A percentile compares a stretch with the other conserved stretches of the same genome.
phyloP scores from a whole-genome alignment of 2,113 vertebrate species.

The Felis chaus region DNA sequence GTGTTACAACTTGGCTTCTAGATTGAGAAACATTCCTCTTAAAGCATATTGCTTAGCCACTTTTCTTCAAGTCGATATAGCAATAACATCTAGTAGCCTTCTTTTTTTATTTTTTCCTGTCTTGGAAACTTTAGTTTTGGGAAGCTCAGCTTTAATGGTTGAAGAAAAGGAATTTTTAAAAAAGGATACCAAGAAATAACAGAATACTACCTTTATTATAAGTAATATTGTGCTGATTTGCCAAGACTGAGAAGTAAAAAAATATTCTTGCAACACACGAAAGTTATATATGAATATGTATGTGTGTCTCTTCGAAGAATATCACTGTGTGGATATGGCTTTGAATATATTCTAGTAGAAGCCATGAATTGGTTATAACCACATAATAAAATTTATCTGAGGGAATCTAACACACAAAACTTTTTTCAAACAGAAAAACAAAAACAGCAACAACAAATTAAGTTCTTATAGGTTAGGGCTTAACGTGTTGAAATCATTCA shows the following conservation, averaged over 20 bases:
- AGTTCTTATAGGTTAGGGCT: neutral
- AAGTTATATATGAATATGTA: neutral
- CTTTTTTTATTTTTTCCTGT: neutral
- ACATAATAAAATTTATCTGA: neutral
- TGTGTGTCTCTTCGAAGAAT: neutral
- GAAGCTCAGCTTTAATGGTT: constrained; percentile 17
- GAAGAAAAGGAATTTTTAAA: constrained; percentile 26
- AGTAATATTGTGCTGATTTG: constrained; percentile 19
- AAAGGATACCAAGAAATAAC: constrained; percentile 41
- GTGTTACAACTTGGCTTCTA: constrained; percentile 15
- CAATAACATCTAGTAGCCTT: neutral
- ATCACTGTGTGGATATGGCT: neutral
- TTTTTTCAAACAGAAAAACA: constrained; percentile 17
- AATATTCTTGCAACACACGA: neutral
- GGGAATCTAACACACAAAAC: neutral
- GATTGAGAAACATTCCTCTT: neutral
- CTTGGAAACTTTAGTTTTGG: neutral
- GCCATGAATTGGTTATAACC: neutral
- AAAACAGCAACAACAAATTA: neutral
- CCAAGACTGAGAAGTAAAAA: constrained; percentile 9
- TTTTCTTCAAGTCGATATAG: neutral
- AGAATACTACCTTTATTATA: neutral
- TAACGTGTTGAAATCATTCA: neutral
- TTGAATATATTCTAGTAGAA: constrained; percentile 27
- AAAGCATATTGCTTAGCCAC: neutral